Base-by-base conservation (phyloP, 2,797 vertebrate genomes). In the Bucorvus abyssinicus region DNA sequence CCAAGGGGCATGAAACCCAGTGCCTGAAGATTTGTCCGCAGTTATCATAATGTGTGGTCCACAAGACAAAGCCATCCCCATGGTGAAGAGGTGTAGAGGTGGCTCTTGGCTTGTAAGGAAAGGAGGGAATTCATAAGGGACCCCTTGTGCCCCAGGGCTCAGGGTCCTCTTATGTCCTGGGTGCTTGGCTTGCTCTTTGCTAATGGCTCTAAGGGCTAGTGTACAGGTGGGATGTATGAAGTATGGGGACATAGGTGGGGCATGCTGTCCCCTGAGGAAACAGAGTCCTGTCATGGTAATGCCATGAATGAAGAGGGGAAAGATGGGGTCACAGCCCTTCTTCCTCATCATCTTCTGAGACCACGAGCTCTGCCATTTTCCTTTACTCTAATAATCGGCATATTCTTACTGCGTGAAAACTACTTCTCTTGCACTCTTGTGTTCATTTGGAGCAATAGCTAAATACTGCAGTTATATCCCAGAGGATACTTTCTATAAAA, bases 11-110 rank as follows among this genome's bases (percentile, higher is more conserved):
- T 10, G 38, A 64, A 71, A 57, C 27, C n/a, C 14, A 9, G 22
- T 4, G 13, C 49, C 36, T 70, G 26, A 32, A 42, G n/a, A 13
- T 52, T 55, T 42, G 26, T 26, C 64, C 20, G 5, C 11, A 56
- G 2, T 12, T 87, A 45, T 4, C 81, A 49, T 6, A n/a, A 26
- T 0, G 0, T 6, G 22, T 22, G 30, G 3, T 49, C n/a, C 3
- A 1, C 14, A 50, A 40, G 29, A 9, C 6, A 60, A 32, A 56
- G n/a, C 52, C 7, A 2, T 18, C 8, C 32, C 52, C 1, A 1
- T 4, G 16, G 20, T n/a, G 38, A 30, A 67, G 55, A 57, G 52
- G 20, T 52, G 34, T 15, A 29, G 67, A 70, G 63, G 23, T 7
- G 38, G 14, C 36, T 44, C 30, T 75, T 40, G 67, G 38, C 45